Base-by-base conservation (phyloP, 2,888 invertebrate species). In the Malachius bipustulatus region DNA sequence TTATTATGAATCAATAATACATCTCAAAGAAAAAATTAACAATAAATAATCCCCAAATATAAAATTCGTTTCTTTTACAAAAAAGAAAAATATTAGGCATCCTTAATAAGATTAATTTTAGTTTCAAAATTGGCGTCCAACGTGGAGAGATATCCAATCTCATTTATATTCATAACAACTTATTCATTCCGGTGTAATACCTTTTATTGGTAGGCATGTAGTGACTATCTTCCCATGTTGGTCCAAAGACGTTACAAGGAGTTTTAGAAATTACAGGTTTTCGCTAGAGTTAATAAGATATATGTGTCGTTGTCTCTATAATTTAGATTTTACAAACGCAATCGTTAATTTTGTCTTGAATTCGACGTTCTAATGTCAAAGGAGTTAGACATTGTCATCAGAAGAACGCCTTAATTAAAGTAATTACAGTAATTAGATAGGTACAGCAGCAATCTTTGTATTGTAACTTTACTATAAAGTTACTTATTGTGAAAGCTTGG, bases 261-360 rank as follows among this genome's bases (percentile, higher is more conserved):
- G 24, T 30, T 37, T 37, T 40, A 41, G 44, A 46, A 48, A 44
- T 43, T 48, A 49, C 47, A 49, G 43, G 39, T 41, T 45, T 33
- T 29, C 29, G 32, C 44, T 46, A 44, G 40, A 41, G 42, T 41
- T 46, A n/a, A n/a, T n/a, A 42, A 37, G 42, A 32, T 57, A 58
- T 55, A 59, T 52, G 63, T 63, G 63, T 63, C 63, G 63, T 63
- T 63, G 63, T 63, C 61, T 63, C 59, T 34, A 45, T 49, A 51
- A 55, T 55, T 56, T 55, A 50, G 51, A 54, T 50, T 45, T 47
- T 48, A 35, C 45, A 45, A 47, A 52, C 50, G 47, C 49, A 53
- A 53, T 48, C 42, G 50, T 47, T 47, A 50, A 43, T 50, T 50
- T 44, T 51, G 47, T 49, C 48, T 47, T 48, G 48, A 46, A 39